Conservation (phyloP, 2,888 invertebrate species). For the Allolobophora icterica region DNA sequence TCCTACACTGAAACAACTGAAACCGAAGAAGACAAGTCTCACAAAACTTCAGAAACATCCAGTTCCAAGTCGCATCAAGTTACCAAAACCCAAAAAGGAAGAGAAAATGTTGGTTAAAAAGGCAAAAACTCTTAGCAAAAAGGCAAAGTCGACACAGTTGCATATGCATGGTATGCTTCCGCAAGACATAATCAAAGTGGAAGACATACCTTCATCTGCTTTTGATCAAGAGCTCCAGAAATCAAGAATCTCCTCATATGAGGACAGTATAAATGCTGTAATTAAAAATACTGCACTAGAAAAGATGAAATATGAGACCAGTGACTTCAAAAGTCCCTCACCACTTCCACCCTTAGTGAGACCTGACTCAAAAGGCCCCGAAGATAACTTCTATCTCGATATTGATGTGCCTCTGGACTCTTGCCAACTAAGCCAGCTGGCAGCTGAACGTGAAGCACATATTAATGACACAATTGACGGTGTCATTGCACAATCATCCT, state of each 20-base stretch:
- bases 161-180: neutral
- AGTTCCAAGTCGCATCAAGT: neutral
- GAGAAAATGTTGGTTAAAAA: slow-evolving; percentile 12
- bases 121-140: neutral
- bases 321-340: neutral
- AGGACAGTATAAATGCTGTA: slow-evolving; percentile 20
- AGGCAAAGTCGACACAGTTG: neutral
- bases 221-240: slow-evolving; percentile 21
- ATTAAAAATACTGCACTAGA: neutral
- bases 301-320: neutral
- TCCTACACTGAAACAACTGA: neutral
- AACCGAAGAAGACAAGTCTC: neutral
- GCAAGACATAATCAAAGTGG: neutral
- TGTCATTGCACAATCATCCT: neutral
- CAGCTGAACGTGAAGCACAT: slow-evolving; percentile 5
- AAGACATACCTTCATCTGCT: neutral
- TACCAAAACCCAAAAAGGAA: neutral
- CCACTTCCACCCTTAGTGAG: neutral
- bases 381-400: slow-evolving; percentile 6
- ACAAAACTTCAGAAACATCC: neutral
- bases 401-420: neutral
- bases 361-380: neutral
- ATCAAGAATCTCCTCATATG: neutral
- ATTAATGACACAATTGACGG: neutral
- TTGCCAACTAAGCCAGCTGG: neutral